Conservation (phyloP, 2,888 invertebrate species). For the Rhabditoides inermis region DNA sequence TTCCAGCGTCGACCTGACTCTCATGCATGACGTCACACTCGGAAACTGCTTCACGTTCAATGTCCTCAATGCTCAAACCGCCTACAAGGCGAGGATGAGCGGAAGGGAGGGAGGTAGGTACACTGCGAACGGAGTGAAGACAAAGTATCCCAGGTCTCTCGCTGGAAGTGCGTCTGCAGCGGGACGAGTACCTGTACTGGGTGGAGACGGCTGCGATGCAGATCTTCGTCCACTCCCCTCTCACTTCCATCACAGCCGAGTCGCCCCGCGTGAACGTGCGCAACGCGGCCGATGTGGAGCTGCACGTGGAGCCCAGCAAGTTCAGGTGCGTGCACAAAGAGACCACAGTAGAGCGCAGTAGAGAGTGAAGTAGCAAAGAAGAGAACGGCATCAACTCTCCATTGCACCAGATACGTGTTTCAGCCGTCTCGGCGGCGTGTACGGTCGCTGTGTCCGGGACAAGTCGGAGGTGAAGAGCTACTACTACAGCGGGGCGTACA, state of each 20-base stretch:
- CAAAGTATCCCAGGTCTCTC: not conserved
- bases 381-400: not conserved
- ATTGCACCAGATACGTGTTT: slow-evolving; percentile 14
- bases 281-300: no score
- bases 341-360: no score
- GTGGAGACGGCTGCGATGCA: slow-evolving; percentile 26
- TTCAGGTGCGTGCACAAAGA: not conserved
- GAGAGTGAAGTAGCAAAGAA: no score
- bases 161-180: slow-evolving; percentile 4
- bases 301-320: not conserved
- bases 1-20: no score
- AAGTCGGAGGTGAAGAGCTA: slow-evolving; percentile 25
- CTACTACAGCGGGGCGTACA: slow-evolving; percentile 31
- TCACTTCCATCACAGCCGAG: slow-evolving; percentile 31
- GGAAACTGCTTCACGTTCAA: slow-evolving; percentile 39
- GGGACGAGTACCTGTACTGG: slow-evolving; percentile 31
- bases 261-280: slow-evolving; percentile 25
- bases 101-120: slow-evolving; percentile 19
- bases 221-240: slow-evolving; percentile 24
- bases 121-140: not conserved
- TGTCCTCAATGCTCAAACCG: slow-evolving; percentile 12
- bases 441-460: slow-evolving; percentile 27
- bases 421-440: slow-evolving; percentile 25
- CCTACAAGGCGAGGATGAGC: slow-evolving; percentile 13
- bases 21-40: slow-evolving; percentile 28